Percentiles rank a stretch among this genome's conserved stretches.
Conservation (phyloP, 2,888 invertebrate genomes). For the Megaustenia siamemsis region DNA sequence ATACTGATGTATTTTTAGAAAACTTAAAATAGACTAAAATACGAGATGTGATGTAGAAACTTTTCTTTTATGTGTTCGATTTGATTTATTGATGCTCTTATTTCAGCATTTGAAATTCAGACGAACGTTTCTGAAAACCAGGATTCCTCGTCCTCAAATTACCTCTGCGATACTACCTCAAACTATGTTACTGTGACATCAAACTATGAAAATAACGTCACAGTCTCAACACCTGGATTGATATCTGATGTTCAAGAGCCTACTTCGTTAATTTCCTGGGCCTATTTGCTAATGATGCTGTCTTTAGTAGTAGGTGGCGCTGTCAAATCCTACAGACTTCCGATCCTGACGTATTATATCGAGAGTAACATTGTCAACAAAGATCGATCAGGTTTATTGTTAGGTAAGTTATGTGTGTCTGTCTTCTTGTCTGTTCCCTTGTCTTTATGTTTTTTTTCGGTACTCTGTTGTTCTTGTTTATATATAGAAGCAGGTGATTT, state of each 20-base stretch:
- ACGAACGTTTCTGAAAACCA: neutral
- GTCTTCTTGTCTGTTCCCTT: no score
- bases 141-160: neutral
- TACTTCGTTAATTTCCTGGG: neutral
- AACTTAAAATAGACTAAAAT: no score
- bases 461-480: no score
- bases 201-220: neutral
- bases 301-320: conserved; percentile 5
- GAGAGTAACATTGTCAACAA: conserved; percentile 40
- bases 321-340: conserved; percentile 43
- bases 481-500: no score
- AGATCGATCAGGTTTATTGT: neutral
- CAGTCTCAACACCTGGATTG: neutral
- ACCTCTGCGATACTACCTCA: neutral
- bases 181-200: neutral
- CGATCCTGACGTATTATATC: conserved; percentile 40
- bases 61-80: no score
- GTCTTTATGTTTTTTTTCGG: no score
- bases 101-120: neutral
- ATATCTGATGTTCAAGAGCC: neutral
- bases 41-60: no score
- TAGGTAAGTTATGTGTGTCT: conserved; percentile 15
- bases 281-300: conserved; percentile 11
- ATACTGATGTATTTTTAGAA: no score
- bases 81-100: no score